phyloP scores from a whole-genome alignment of 2,888 invertebrate genomes.

The Sinodicranocentrus sp. region DNA sequence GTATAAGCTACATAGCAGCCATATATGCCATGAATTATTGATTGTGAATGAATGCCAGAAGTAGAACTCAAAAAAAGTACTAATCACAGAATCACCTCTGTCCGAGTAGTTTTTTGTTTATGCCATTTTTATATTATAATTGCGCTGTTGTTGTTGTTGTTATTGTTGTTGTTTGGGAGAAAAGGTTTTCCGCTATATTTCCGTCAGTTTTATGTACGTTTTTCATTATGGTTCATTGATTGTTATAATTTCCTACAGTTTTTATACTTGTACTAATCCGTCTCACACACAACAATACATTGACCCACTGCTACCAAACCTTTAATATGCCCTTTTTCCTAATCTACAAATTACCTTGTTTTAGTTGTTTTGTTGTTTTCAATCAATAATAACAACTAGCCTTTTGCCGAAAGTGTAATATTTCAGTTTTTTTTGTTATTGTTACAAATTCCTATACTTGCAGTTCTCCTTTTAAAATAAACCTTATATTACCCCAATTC shows the following conservation, averaged over 20 bases:
- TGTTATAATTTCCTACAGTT: slow-evolving; percentile 50
- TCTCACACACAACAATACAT: slow-evolving; percentile 66
- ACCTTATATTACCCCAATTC: slow-evolving; percentile 22
- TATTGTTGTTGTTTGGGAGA: slow-evolving; percentile 65
- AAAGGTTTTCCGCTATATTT: slow-evolving; percentile 37
- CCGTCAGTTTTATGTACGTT: slow-evolving; percentile 8
- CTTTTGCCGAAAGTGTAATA: slow-evolving; percentile 40
- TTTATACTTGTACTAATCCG: slow-evolving; percentile 57
- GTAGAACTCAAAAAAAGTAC: slow-evolving; percentile 60
- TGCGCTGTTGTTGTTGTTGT: slow-evolving; percentile 56
- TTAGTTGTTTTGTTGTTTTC: slow-evolving; percentile 27
- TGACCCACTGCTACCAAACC: slow-evolving; percentile 20
- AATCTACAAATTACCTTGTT: background rate
- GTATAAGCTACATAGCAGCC: slow-evolving; percentile 2
- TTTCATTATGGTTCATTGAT: slow-evolving; percentile 42
- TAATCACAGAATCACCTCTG: slow-evolving; percentile 64
- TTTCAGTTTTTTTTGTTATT: slow-evolving; percentile 47
- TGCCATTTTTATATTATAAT: slow-evolving; percentile 56
- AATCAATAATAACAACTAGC: slow-evolving; percentile 30
- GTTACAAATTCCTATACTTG: slow-evolving; percentile 23
- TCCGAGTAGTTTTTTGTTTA: slow-evolving; percentile 69
- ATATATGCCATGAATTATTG: slow-evolving; percentile 5
- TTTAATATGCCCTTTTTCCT: slow-evolving; percentile 17
- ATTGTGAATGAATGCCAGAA: slow-evolving; percentile 53
- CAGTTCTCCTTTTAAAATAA: background rate